Percentiles rank a stretch among this genome's conserved stretches.
phyloP scores from a whole-genome alignment of 2,113 vertebrate genomes.

The Varanus komodoensis region DNA sequence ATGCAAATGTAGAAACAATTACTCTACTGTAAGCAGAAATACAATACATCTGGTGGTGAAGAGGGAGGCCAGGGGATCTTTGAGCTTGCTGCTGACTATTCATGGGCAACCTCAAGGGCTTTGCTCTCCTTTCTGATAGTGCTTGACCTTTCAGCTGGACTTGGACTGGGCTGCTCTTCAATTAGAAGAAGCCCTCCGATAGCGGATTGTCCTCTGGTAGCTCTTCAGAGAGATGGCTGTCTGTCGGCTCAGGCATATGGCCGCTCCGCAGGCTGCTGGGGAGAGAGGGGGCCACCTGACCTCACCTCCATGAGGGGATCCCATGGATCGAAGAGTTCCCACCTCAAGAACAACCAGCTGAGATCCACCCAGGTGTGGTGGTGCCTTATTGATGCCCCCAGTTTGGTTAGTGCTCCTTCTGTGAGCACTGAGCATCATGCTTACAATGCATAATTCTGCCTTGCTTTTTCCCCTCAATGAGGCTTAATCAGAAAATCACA shows the following conservation, averaged over 20 bases:
- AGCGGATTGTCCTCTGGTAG: too few species aligned
- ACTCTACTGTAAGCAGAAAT: too few species aligned
- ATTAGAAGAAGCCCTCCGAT: too few species aligned
- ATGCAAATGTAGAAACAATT: too few species aligned
- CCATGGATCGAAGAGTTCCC: constrained; percentile 18
- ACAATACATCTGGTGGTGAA: too few species aligned
- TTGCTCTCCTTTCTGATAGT: constrained; percentile 1
- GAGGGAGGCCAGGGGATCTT: too few species aligned
- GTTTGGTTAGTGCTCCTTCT: background rate
- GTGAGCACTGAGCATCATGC: background rate
- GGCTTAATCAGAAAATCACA: background rate
- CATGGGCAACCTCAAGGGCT: too few species aligned
- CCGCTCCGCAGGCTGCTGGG: constrained; percentile 16
- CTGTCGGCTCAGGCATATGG: too few species aligned
- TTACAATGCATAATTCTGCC: background rate
- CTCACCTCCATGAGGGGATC: constrained; percentile 58
- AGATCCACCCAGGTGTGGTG: background rate
- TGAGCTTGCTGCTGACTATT: too few species aligned
- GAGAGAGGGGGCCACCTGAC: constrained; percentile 54
- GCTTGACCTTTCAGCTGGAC: background rate
- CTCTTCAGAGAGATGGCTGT: too few species aligned
- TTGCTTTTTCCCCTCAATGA: background rate
- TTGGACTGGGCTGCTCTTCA: too few species aligned
- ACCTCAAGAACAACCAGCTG: background rate
- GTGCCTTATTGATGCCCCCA: background rate